phyloP scores from a whole-genome alignment of 2,888 invertebrate species.

The Apantesis nais region DNA sequence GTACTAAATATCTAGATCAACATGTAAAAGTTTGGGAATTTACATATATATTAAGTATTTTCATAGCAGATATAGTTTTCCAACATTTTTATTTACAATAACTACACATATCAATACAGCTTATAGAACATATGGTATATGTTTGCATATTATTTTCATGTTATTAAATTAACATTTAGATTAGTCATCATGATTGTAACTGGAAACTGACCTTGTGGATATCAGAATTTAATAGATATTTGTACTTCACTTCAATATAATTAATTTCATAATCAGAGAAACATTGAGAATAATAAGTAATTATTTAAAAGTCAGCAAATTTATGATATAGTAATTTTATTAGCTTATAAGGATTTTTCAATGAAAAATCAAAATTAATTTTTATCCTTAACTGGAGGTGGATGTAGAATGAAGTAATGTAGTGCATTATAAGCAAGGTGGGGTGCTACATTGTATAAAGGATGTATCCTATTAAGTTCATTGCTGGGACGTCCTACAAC shows the following conservation, averaged over 20 bases:
- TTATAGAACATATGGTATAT: not conserved
- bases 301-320: slow-evolving; percentile 6
- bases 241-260: not conserved
- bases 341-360: not conserved
- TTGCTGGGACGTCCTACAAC: slow-evolving; percentile 89
- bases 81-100: not conserved
- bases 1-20: not conserved
- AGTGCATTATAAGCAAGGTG: slow-evolving; percentile 83
- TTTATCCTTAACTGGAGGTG: slow-evolving; percentile 76
- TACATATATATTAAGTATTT: not conserved
- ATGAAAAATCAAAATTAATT: slow-evolving; percentile 52
- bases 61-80: not conserved
- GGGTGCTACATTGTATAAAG: slow-evolving; percentile 92
- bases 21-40: slow-evolving; percentile 3
- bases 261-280: not conserved
- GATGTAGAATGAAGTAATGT: slow-evolving; percentile 80
- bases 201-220: not conserved
- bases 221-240: not conserved
- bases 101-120: slow-evolving; percentile 1
- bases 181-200: not conserved
- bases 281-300: not conserved
- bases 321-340: slow-evolving; percentile 1
- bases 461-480: slow-evolving; percentile 91
- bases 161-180: not conserved
- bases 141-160: slow-evolving; percentile 3